Percentiles rank a stretch among this genome's conserved stretches.
Conservation (phyloP, 2,797 vertebrate species). For the Pipistrellus kuhlii region DNA sequence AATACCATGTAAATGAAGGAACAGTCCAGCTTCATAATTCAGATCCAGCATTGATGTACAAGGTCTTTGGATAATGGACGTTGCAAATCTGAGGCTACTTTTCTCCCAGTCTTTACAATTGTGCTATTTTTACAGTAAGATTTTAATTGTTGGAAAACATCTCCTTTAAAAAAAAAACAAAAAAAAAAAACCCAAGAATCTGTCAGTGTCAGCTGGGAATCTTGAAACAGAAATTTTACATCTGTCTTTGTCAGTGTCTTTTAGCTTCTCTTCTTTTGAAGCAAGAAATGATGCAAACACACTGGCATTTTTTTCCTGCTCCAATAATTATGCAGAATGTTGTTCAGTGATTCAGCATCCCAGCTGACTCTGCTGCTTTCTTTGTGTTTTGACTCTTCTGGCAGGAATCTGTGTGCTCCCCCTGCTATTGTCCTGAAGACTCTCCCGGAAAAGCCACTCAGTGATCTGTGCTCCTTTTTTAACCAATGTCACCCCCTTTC, state of each 20-base stretch:
- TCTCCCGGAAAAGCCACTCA: not conserved
- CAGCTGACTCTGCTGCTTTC: not conserved
- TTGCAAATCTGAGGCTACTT: constrained; percentile 54
- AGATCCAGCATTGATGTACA: constrained; percentile 77
- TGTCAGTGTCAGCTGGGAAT: constrained; percentile 48
- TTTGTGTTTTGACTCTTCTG: constrained; percentile 31
- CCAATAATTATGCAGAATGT: constrained; percentile 48
- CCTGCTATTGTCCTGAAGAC: constrained; percentile 20
- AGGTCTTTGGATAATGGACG: constrained; percentile 75
- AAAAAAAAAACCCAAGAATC: not conserved
- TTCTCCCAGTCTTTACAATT: constrained; percentile 65
- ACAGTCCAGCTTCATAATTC: constrained; percentile 73
- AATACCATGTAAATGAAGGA: constrained; percentile 79
- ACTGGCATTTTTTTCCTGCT: not conserved
- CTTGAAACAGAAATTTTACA: constrained; percentile 65
- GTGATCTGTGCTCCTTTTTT: not conserved
- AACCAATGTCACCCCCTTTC: constrained; percentile 23
- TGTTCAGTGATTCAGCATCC: constrained; percentile 30
- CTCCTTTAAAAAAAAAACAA: not conserved
- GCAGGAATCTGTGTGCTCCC: not conserved
- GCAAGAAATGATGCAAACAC: constrained; percentile 55
- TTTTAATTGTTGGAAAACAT: constrained; percentile 57
- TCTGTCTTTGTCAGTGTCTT: constrained; percentile 17
- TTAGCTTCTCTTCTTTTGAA: constrained; percentile 66
- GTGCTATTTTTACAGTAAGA: constrained; percentile 48